A percentile compares a stretch with the other conserved stretches of the same genome.
These are phyloP conservation scores for Anagyrus pseudococci DNA, from an alignment of 2,888 invertebrate species.

Conservation along the genomic window DNA sequence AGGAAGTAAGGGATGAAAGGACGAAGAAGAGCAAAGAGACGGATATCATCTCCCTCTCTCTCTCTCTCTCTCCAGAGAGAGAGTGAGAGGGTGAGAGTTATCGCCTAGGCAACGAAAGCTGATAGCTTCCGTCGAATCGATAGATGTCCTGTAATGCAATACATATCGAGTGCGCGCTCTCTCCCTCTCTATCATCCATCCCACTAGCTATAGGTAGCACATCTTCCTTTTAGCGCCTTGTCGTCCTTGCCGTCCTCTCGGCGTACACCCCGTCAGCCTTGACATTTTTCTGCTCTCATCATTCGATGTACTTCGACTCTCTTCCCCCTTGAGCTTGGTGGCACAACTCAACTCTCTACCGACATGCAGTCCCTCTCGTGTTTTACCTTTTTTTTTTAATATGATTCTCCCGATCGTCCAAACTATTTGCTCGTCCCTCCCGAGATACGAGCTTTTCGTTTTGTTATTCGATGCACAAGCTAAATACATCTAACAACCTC, in stretches of 20 bases:
- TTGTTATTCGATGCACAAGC: no score
- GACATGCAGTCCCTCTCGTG: constrained; percentile 8
- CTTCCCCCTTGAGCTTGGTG: neutral
- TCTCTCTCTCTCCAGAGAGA: no score
- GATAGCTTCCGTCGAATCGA: constrained; percentile 55
- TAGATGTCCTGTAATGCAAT: constrained; percentile 51
- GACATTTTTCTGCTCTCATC: neutral
- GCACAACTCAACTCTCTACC: constrained; percentile 4
- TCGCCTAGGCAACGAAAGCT: constrained; percentile 58
- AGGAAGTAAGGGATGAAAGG: constrained; percentile 7
- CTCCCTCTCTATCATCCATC: neutral
- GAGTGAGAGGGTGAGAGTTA: constrained; percentile 44
- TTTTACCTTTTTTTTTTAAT: constrained; percentile 9
- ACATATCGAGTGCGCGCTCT: constrained; percentile 42
- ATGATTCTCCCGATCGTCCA: neutral
- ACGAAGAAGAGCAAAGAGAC: constrained; percentile 28
- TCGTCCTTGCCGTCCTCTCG: constrained; percentile 1
- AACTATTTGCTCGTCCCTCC: no score
- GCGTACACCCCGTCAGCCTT: neutral
- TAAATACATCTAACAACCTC: no score
- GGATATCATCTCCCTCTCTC: constrained; percentile 53
- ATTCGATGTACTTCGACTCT: constrained; percentile 4
- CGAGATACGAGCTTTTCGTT: no score
- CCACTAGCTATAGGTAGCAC: no score
- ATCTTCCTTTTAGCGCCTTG: constrained; percentile 17